Evolutionary conservation across 2,888 invertebrate species (phyloP), one percentile per base, ranked within the genome.

Genomic region (Acrobasis consociella): DNA sequence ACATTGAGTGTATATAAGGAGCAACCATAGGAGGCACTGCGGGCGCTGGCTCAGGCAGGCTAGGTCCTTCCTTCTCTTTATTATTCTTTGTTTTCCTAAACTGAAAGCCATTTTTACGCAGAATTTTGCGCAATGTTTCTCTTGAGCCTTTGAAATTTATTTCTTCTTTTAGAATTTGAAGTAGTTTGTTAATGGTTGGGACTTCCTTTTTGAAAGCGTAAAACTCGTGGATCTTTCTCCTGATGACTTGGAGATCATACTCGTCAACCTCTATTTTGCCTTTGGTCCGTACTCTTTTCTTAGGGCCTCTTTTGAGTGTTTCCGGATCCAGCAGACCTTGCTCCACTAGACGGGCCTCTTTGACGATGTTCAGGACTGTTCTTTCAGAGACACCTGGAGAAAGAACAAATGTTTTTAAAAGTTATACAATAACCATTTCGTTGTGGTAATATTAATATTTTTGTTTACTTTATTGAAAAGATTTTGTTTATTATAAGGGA

Each of bases 141-240:
- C 91, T 75, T 0, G 91, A 91, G 0, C 91, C 91, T 74, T 91
- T 91, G 64, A 91, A 91, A 66, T 90, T 86, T 0, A 91, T 91
- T 75, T 91, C 91, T 63, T 90, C 87, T 70, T 88, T 91, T 49
- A 91, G 74, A 22, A 91, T 91, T 72, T 91, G 89, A 13, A 91
- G 73, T 0, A 91, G 75, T 67, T 91, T 91, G 64, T 91, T 91
- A 16, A 91, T 91, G 2, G 91, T 91, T 0, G 91, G 91, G 2
- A 91, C 91, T 75, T 91, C 91, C 74, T 91, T 91, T 66, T 91
- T 91, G 65, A 85, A 91, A 10, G 91, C 82, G 66, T 91, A 91
- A 71, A 91, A 91, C 68, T 91, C 91, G n/a, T 91, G 91, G 39
- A 91, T 90, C 69, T 91, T 91, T 58, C 90, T 76, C 49, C 89